phyloP scores from a whole-genome alignment of 2,888 invertebrate genomes.

The Hydrotaea cyrtoneurina region DNA sequence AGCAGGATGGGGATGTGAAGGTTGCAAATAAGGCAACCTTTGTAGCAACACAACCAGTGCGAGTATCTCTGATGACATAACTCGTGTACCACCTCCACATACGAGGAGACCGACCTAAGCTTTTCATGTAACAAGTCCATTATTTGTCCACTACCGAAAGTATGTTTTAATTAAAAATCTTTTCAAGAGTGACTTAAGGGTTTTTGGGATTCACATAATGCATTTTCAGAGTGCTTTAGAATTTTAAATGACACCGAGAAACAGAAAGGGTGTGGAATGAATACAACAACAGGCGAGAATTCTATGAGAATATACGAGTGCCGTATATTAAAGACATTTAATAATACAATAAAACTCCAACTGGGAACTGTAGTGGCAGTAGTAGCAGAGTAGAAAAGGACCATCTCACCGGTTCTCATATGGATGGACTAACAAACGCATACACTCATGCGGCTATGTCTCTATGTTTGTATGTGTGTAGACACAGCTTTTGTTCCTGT shows the following conservation, averaged over 20 bases:
- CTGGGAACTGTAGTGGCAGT: neutral
- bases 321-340: slow-evolving; percentile 35
- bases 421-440: neutral
- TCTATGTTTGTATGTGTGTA: neutral
- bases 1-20: slow-evolving; percentile 1
- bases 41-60: neutral
- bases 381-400: neutral
- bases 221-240: slow-evolving; percentile 21
- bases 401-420: neutral
- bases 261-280: neutral
- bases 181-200: slow-evolving; percentile 38
- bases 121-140: slow-evolving; percentile 33
- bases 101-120: neutral
- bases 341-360: slow-evolving; percentile 31
- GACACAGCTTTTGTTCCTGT: neutral
- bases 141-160: slow-evolving; percentile 32
- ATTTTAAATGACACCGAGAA: slow-evolving; percentile 26
- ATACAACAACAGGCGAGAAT: neutral
- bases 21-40: neutral
- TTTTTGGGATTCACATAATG: slow-evolving; percentile 41
- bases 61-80: neutral
- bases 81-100: neutral
- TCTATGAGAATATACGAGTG: slow-evolving; percentile 13
- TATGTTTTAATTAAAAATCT: slow-evolving; percentile 38
- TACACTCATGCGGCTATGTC: neutral